Evolutionary conservation across 2,888 invertebrate species (phyloP).

Genomic region (Polydrusus tereticollis): DNA sequence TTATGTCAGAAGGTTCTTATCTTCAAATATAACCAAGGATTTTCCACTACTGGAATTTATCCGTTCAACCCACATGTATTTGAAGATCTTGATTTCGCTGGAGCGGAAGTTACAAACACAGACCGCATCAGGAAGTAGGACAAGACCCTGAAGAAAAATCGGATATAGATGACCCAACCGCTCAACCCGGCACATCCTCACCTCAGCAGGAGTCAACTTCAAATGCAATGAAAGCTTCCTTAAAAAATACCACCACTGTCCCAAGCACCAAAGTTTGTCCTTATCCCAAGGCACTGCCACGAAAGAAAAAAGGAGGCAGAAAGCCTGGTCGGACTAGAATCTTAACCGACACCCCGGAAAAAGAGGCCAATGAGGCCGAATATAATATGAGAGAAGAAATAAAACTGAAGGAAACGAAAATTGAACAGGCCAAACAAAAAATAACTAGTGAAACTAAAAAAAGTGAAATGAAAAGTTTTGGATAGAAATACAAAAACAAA

Average conservation of each 20-base stretch:
- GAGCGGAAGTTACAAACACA: constrained; percentile 42
- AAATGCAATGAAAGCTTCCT: too few relatives aligned
- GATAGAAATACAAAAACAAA: not conserved
- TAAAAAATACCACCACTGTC: too few relatives aligned
- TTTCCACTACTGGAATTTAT: constrained; percentile 41
- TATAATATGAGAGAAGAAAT: too few relatives aligned
- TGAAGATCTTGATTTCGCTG: constrained; percentile 42
- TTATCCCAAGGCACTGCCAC: too few relatives aligned
- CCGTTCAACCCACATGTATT: constrained; percentile 44
- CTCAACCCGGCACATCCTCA: constrained; percentile 24
- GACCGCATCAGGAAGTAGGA: constrained; percentile 33
- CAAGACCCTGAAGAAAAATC: constrained; percentile 27
- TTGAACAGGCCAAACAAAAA: too few relatives aligned
- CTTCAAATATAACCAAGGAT: constrained; percentile 23
- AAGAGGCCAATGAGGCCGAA: too few relatives aligned
- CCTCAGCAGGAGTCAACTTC: constrained; percentile 28
- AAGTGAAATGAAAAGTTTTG: constrained; percentile 20
- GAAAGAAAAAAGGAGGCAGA: too few relatives aligned
- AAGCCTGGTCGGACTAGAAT: too few relatives aligned
- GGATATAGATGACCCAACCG: constrained; percentile 28
- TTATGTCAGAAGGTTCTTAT: constrained; percentile 31
- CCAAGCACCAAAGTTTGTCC: too few relatives aligned
- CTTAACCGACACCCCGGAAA: too few relatives aligned
- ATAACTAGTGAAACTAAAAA: too few relatives aligned
- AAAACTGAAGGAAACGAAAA: too few relatives aligned